Base-by-base conservation (phyloP, 1,140 invertebrate genomes). In the Phthorimaea operculella region DNA sequence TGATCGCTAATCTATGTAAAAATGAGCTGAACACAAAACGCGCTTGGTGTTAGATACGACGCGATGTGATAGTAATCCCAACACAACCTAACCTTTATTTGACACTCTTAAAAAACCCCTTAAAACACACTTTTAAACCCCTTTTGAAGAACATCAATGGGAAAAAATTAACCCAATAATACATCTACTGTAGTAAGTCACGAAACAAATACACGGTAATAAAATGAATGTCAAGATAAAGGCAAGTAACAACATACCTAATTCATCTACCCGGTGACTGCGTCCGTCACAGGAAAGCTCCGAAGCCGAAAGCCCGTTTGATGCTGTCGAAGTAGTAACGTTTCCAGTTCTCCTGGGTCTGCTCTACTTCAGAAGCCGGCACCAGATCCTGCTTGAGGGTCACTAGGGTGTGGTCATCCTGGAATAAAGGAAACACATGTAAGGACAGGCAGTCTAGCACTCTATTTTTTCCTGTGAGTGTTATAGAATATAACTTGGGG, bases 241-340 rank as follows among this genome's bases (percentile, higher is more conserved):
- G 3, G 10, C 10, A 39, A 34, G 36, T 5, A 2, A 39, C n/a
- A 9, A 10, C 42, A 55, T 51, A 78, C 76, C 77, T 80, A 79
- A 74, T 73, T 66, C 49, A 33, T 49, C 67, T 74, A 67, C 39
- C n/a, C 45, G 28, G 34, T 28, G 7, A 28, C 47, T 47, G 48
- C 15, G 7, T 36, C 14, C 52, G 88, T 89, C 88, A 90, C 85
- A 94, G 88, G 68, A 92, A 92, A 8, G 90, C 90, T 21, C 95
- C 96, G 79, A 95, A 98, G 34, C 96, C 96, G 83, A 98, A 98
- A 0, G 93, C 93, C 73, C 93, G 89, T 83, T 95, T 96, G 68
- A 98, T 97, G 58, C 94, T 90, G 64, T 96, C 91, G 90, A 95
- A 98, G 76, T 98, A 98, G 83, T 97, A 97, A 51, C 92, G 87